These are phyloP conservation scores for Leptinotarsa haldemani DNA, from an alignment of 2,888 invertebrate species.

Conservation along the genomic window DNA sequence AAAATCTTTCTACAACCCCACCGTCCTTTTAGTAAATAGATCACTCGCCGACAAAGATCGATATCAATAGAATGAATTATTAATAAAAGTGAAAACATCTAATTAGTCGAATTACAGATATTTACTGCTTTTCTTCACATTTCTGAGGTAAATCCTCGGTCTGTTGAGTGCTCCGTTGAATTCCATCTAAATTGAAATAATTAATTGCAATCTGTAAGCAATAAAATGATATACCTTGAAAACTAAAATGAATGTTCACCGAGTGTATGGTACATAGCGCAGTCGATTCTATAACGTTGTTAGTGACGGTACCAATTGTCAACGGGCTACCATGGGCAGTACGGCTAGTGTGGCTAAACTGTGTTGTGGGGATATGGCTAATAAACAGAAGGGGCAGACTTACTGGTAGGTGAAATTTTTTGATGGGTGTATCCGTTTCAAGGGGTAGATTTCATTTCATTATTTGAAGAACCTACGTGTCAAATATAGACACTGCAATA, in stretches of 20 bases:
- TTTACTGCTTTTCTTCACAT: background rate
- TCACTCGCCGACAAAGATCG: slow-evolving; percentile 7
- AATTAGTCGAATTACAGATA: slow-evolving; percentile 13
- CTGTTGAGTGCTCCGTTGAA: slow-evolving; percentile 5
- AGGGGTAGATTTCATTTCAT: too few species aligned
- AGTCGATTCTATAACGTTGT: slow-evolving; percentile 1
- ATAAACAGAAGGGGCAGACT: slow-evolving; percentile 6
- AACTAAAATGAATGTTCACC: slow-evolving; percentile 19
- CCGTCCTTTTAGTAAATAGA: background rate
- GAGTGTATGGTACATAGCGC: slow-evolving; percentile 23
- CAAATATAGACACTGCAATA: too few species aligned
- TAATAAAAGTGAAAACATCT: slow-evolving; percentile 26
- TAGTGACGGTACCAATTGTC: slow-evolving; percentile 16
- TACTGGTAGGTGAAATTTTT: slow-evolving; percentile 1
- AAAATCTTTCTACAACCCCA: too few species aligned
- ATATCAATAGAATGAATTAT: slow-evolving; percentile 21
- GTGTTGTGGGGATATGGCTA: slow-evolving; percentile 46
- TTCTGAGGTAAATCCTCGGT: background rate
- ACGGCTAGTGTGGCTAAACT: slow-evolving; percentile 50
- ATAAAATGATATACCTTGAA: slow-evolving; percentile 33
- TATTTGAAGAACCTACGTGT: too few species aligned
- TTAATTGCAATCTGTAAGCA: slow-evolving; percentile 15
- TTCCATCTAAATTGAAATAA: slow-evolving; percentile 17
- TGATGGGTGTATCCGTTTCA: background rate
- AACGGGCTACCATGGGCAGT: slow-evolving; percentile 47